Evolutionary conservation across 1,140 invertebrate genomes (phyloP).

Genomic region (Heliconius congener): DNA sequence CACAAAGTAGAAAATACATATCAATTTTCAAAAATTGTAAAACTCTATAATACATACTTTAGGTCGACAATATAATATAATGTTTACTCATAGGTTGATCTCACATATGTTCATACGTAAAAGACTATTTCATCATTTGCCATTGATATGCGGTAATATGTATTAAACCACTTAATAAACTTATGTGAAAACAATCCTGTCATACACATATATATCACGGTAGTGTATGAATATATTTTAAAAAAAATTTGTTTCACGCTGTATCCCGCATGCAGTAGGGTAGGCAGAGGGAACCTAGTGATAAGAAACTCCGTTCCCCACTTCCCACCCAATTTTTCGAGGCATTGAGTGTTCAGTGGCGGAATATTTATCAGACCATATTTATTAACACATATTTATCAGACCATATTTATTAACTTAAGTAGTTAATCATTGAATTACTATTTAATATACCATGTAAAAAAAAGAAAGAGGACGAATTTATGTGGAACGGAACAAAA

Average conservation of each 20-base stretch:
- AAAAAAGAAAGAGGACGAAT: constrained; percentile 10
- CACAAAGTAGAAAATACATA: no score
- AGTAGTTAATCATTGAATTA: background rate
- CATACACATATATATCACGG: no score
- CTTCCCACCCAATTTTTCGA: no score
- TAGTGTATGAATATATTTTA: background rate
- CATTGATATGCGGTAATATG: background rate
- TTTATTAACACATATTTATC: background rate
- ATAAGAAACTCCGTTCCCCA: no score
- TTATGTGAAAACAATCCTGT: background rate
- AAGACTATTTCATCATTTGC: background rate
- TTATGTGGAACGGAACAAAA: constrained; percentile 52
- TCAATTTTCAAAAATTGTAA: no score
- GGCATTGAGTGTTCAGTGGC: no score
- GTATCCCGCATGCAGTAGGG: no score
- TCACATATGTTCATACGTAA: background rate
- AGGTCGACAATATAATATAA: no score
- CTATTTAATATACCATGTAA: background rate
- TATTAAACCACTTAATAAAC: background rate
- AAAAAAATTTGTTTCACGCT: no score
- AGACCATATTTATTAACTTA: background rate
- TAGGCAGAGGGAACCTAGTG: no score
- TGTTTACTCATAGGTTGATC: background rate
- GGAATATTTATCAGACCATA: background rate
- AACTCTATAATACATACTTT: no score